Conservation (phyloP, 2,113 vertebrate species). For the Amblyopsis rosae region DNA sequence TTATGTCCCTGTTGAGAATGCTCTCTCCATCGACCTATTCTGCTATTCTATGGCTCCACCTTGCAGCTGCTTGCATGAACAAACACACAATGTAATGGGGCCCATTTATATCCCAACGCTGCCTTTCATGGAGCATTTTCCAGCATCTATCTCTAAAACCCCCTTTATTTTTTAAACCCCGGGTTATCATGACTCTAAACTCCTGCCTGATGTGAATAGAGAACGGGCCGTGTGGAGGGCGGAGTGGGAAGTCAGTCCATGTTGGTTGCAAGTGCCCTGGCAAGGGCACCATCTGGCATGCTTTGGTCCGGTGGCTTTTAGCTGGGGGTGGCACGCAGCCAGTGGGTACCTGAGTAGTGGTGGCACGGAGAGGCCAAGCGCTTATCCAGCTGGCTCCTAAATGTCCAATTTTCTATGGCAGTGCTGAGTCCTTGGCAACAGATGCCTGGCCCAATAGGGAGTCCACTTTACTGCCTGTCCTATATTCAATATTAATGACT, state of each 20-base stretch:
- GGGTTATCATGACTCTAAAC: slow-evolving; percentile 42
- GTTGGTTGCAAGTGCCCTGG: slow-evolving; percentile 50
- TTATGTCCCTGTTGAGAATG: slow-evolving; percentile 57
- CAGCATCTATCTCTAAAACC: not conserved
- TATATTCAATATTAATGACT: slow-evolving; percentile 53
- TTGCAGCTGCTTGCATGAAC: slow-evolving; percentile 54
- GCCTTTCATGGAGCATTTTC: slow-evolving; percentile 28
- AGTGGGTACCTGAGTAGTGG: slow-evolving; percentile 61
- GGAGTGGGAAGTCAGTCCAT: slow-evolving; percentile 21
- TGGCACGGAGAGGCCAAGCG: slow-evolving; percentile 57
- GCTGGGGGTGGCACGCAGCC: slow-evolving; percentile 64
- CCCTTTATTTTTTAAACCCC: slow-evolving; percentile 18
- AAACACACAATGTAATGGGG: slow-evolving; percentile 43
- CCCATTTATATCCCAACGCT: slow-evolving; percentile 46
- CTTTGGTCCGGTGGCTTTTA: slow-evolving; percentile 60
- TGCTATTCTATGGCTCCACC: slow-evolving; percentile 30
- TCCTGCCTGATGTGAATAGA: slow-evolving; percentile 42
- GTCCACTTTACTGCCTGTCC: slow-evolving; percentile 59
- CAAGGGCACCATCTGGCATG: slow-evolving; percentile 68
- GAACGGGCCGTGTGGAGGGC: slow-evolving; percentile 24
- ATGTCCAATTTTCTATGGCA: slow-evolving; percentile 75
- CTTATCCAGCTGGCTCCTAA: slow-evolving; percentile 76
- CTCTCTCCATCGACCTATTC: slow-evolving; percentile 19
- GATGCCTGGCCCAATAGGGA: slow-evolving; percentile 68
- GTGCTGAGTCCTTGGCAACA: slow-evolving; percentile 66